A percentile compares a stretch with the other conserved stretches of the same genome.
phyloP scores from a whole-genome alignment of 2,888 invertebrate species.

The Acrobeloides nanus region DNA sequence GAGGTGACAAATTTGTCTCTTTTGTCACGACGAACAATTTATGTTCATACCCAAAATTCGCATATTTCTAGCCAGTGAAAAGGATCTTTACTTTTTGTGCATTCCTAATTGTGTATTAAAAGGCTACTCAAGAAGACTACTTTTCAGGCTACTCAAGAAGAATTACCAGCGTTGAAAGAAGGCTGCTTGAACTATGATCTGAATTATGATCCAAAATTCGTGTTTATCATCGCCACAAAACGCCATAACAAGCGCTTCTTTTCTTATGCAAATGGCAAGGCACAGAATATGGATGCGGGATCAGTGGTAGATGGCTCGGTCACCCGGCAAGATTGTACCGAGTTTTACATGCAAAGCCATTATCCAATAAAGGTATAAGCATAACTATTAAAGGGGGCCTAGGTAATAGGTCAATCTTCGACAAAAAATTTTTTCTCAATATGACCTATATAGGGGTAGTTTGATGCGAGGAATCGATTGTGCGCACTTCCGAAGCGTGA shows the following conservation, averaged over 20 bases:
- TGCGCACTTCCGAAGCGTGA: too few species aligned
- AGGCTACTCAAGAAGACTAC: too few species aligned
- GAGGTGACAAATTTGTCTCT: too few species aligned
- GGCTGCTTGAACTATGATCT: constrained; percentile 6
- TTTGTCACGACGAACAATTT: too few species aligned
- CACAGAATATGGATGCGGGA: constrained; percentile 17
- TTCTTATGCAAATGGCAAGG: background rate
- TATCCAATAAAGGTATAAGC: constrained; percentile 19
- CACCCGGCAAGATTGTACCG: constrained; percentile 16
- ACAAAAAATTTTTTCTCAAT: background rate
- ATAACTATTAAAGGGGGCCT: too few species aligned
- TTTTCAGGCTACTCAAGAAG: constrained; percentile 9
- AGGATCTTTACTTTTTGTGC: too few species aligned
- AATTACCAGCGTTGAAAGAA: constrained; percentile 16
- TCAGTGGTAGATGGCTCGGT: constrained; percentile 18
- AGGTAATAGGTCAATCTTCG: background rate
- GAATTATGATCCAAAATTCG: constrained; percentile 14
- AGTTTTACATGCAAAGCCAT: constrained; percentile 22
- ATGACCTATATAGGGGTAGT: too few species aligned
- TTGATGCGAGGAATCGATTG: too few species aligned
- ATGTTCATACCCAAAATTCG: too few species aligned
- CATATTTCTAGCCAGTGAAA: too few species aligned
- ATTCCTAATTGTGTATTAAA: too few species aligned
- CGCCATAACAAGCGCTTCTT: constrained; percentile 25
- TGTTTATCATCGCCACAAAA: constrained; percentile 21